phyloP scores from a whole-genome alignment of 2,888 invertebrate genomes.

The Sarcophaga caerulescens region DNA sequence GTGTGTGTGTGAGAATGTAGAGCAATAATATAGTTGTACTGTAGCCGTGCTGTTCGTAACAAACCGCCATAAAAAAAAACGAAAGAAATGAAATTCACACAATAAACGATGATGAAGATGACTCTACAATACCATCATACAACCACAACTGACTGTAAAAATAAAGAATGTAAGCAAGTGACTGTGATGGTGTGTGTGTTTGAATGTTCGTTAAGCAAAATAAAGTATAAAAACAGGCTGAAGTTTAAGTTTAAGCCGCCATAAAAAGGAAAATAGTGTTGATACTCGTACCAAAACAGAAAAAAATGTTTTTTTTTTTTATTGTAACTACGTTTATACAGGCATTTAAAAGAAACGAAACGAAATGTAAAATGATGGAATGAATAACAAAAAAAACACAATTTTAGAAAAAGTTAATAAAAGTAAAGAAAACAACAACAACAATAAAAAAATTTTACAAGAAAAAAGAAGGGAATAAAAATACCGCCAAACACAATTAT shows the following conservation, averaged over 20 bases:
- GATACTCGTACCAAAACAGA: constrained; percentile 2
- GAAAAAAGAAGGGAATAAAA: neutral
- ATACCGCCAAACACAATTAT: constrained; percentile 15
- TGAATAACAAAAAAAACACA: neutral
- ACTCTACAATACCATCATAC: neutral
- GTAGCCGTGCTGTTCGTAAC: neutral
- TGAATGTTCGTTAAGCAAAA: neutral
- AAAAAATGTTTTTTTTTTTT: neutral
- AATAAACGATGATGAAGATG: neutral
- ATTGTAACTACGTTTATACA: too few relatives aligned
- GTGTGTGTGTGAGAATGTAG: too few relatives aligned
- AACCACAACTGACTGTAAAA: neutral
- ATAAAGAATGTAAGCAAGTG: neutral
- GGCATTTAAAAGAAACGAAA: too few relatives aligned
- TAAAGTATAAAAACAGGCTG: neutral
- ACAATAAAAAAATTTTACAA: neutral
- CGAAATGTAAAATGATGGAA: neutral
- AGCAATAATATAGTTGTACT: too few relatives aligned
- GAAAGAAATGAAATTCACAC: constrained; percentile 12
- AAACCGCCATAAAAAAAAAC: neutral
- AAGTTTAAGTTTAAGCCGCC: constrained; percentile 32
- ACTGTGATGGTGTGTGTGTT: neutral
- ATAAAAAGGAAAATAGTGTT: constrained; percentile 9
- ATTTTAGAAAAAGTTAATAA: neutral
- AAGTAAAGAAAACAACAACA: neutral